These are phyloP conservation scores for Acanthiza pusilla DNA, from an alignment of 2,797 vertebrate species.

Conservation along the genomic window DNA sequence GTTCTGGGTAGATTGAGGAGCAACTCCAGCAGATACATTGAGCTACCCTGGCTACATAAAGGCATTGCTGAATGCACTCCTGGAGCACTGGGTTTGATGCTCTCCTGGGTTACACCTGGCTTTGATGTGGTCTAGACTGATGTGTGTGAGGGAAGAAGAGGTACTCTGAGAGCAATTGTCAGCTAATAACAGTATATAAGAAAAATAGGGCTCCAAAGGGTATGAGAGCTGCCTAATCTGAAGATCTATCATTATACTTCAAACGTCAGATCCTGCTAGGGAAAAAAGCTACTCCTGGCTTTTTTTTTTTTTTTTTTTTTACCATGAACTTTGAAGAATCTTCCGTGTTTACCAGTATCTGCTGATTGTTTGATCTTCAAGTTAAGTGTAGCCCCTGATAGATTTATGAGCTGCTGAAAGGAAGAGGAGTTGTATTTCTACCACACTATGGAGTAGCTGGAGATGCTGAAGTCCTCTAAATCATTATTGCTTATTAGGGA, in stretches of 20 bases:
- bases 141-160: background rate
- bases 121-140: background rate
- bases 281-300: background rate
- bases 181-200: background rate
- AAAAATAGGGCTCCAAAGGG: background rate
- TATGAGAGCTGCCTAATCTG: background rate
- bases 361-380: slow-evolving; percentile 50
- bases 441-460: background rate
- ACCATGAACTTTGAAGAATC: slow-evolving; percentile 1
- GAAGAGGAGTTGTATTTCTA: background rate
- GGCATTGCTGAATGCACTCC: background rate
- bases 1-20: background rate
- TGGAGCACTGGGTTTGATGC: background rate
- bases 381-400: background rate
- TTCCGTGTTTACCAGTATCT: slow-evolving; percentile 24
- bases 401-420: slow-evolving; percentile 23
- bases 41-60: background rate
- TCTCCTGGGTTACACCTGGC: background rate
- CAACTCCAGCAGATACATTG: background rate
- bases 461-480: slow-evolving; percentile 3
- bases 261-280: background rate
- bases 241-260: background rate
- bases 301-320: background rate
- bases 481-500: slow-evolving; percentile 17
- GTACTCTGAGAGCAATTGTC: background rate